Evolutionary conservation across 2,113 vertebrate genomes (phyloP), one percentile per base, ranked within the genome.

Genomic region (Forbesichthys agassizii): DNA sequence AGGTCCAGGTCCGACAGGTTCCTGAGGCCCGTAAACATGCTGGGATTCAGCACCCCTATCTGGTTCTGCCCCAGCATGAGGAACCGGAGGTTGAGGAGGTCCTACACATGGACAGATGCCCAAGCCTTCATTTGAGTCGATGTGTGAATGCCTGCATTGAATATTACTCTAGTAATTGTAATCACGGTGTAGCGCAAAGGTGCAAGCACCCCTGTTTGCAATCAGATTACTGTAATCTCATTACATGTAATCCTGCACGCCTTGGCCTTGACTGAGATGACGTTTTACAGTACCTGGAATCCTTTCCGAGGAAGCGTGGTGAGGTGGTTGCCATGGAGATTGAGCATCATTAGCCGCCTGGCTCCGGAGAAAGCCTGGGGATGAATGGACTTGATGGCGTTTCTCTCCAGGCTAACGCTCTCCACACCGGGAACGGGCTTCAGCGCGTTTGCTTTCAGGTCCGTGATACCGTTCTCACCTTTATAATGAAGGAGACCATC

Each of bases 51-150:
- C 11, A 16, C 61, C 2, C 81, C 64, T 47, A 94, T 91, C 71
- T 88, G 89, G 78, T 93, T 94, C 58, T 92, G 90, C 9, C 92
- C 91, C 77, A 93, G 75, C 91, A 93, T 90, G 49, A 94, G 89
- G 70, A 93, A 94, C 33, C 91, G 89, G 9, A 94, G 91, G 76
- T 90, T 93, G 42, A 90, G 77, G 16, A 93, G 90, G 56, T 92
- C 90, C 88, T 90, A 14, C 5, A 71, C n/a, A 75, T 1, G 71
- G 12, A 5, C 11, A 51, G 2, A 11, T 11, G 16, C 7, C 20
- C 9, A 27, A 1, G 56, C 27, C 20, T 3, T 33, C 36, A 42
- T 27, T 27, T 27, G 27, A 27, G 27, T 27, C 36, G 7, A 42
- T 8, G 36, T 42, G 36, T 5, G 36, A 42, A 42, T 42, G 36